Evolutionary conservation across 2,113 vertebrate genomes (phyloP).

Genomic region (Heloderma charlesbogerti): DNA sequence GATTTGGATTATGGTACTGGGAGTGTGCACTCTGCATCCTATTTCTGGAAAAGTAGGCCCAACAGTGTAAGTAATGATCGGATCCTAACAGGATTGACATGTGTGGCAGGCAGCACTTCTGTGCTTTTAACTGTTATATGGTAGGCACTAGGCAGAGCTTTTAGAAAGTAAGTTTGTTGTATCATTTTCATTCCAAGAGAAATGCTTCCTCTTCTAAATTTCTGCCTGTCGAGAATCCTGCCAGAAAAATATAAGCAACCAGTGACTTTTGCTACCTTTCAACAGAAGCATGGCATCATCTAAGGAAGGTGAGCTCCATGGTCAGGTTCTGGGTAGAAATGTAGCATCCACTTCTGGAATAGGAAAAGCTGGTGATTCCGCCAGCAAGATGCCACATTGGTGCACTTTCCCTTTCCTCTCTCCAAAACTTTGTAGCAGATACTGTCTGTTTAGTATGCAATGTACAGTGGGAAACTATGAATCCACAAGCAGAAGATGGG

Average conservation of each 20-base stretch:
- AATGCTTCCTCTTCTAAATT: too few relatives aligned
- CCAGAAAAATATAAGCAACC: too few relatives aligned
- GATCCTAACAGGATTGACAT: too few relatives aligned
- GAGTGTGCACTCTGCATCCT: not conserved
- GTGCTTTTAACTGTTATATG: too few relatives aligned
- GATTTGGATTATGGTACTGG: not conserved
- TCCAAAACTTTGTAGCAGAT: not conserved
- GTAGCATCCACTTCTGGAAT: not conserved
- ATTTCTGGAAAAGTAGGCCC: too few relatives aligned
- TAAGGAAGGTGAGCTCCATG: not conserved
- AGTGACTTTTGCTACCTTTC: not conserved
- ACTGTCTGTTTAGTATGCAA: not conserved
- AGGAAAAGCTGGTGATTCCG: not conserved
- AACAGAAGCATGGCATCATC: not conserved
- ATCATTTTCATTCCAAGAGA: too few relatives aligned
- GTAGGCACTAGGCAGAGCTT: too few relatives aligned
- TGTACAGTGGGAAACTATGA: not conserved
- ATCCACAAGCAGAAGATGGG: rapidly evolving
- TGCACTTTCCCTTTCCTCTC: not conserved
- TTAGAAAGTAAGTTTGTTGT: too few relatives aligned
- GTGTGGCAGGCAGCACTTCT: too few relatives aligned
- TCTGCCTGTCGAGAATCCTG: too few relatives aligned
- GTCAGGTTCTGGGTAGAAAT: not conserved
- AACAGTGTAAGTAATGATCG: too few relatives aligned
- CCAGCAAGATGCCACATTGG: not conserved